phyloP scores from a whole-genome alignment of 2,888 invertebrate genomes.

The Meandrusa payeni region DNA sequence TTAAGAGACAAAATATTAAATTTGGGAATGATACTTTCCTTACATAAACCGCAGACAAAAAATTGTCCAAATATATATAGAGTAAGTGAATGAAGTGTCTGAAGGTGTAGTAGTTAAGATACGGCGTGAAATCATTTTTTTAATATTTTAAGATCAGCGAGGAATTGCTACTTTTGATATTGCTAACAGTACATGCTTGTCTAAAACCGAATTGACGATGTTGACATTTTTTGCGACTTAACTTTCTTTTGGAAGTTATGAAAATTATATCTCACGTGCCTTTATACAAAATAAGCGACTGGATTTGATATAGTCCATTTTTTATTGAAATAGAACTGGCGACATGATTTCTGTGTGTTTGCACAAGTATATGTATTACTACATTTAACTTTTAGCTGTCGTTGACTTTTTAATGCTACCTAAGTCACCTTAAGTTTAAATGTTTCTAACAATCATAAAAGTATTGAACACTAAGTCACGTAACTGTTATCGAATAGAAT shows the following conservation, averaged over 20 bases:
- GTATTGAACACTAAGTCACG: conserved; percentile 74
- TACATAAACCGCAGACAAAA: conserved; percentile 5
- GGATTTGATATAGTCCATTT: conserved; percentile 71
- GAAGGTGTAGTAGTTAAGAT: conserved; percentile 8
- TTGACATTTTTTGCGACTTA: conserved; percentile 26
- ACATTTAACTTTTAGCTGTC: conserved; percentile 55
- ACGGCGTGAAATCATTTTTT: conserved; percentile 9
- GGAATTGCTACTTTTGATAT: conserved; percentile 19
- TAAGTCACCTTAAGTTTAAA: conserved; percentile 69
- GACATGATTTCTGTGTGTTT: conserved; percentile 65
- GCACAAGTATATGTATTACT: conserved; percentile 70
- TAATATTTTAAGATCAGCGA: conserved; percentile 14
- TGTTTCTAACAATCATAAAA: conserved; percentile 57
- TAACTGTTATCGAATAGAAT: conserved; percentile 78
- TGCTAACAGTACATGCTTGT: conserved; percentile 11
- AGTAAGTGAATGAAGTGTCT: conserved; percentile 23
- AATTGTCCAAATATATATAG: conserved; percentile 15
- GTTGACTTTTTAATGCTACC: conserved; percentile 58
- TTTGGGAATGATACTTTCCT: conserved; percentile 4
- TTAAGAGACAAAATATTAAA: neutral
- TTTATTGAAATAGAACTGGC: conserved; percentile 51
- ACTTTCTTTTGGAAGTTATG: conserved; percentile 46
- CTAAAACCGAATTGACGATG: conserved; percentile 14
- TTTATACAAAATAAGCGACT: conserved; percentile 67
- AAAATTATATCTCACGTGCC: conserved; percentile 77